These are phyloP conservation scores for Drosophila gunungcola DNA, from an alignment of 1,140 invertebrate genomes.

Conservation along the genomic window DNA sequence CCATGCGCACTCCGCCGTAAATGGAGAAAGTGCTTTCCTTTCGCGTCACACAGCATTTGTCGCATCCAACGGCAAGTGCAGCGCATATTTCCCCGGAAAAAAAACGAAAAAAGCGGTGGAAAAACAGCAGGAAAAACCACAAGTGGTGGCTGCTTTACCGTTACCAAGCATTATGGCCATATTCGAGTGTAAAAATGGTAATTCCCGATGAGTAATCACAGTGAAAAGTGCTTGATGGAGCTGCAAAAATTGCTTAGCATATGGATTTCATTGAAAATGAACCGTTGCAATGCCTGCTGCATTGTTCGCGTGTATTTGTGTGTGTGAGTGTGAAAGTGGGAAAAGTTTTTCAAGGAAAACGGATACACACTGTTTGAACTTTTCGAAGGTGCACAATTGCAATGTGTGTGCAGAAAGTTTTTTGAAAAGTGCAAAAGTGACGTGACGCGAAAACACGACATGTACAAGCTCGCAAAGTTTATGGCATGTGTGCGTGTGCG, in stretches of 20 bases:
- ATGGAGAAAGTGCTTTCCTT: slow-evolving; percentile 46
- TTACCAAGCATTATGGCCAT: slow-evolving; percentile 1
- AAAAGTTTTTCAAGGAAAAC: slow-evolving; percentile 80
- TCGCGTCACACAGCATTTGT: slow-evolving; percentile 49
- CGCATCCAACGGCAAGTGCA: slow-evolving; percentile 43
- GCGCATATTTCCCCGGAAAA: slow-evolving; percentile 19
- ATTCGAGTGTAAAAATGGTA: slow-evolving; percentile 29
- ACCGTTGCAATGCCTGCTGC: slow-evolving; percentile 59
- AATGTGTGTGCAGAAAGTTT: slow-evolving; percentile 25
- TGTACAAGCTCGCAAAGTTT: slow-evolving; percentile 1
- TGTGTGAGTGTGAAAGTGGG: slow-evolving; percentile 42
- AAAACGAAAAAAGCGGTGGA: slow-evolving; percentile 5
- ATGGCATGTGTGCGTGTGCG: background rate
- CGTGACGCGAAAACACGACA: slow-evolving; percentile 33
- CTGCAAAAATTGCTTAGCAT: slow-evolving; percentile 38
- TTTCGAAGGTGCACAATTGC: slow-evolving; percentile 72
- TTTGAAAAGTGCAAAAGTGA: slow-evolving; percentile 45
- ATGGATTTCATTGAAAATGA: slow-evolving; percentile 51
- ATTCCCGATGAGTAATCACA: slow-evolving; percentile 7
- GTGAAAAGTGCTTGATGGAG: background rate
- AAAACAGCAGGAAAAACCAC: slow-evolving; percentile 25
- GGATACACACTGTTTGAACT: slow-evolving; percentile 78
- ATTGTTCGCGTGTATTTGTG: slow-evolving; percentile 29
- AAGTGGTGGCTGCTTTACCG: slow-evolving; percentile 25
- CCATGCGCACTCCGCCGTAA: slow-evolving; percentile 30